phyloP scores from a whole-genome alignment of 2,888 invertebrate species.

The Synanthedon andrenaeformis region DNA sequence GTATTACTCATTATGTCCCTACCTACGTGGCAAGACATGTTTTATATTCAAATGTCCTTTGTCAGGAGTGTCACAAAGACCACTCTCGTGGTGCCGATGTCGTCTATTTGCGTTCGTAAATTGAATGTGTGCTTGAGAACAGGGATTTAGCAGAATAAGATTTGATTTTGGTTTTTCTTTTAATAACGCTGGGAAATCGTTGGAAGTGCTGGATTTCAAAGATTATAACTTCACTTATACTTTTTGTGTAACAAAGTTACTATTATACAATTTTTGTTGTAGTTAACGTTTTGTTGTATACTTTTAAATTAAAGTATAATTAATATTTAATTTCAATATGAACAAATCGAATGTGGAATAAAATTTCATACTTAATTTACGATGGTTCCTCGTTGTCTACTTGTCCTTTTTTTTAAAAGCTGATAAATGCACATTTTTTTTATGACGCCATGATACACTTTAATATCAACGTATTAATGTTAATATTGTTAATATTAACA shows the following conservation, averaged over 20 bases:
- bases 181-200: background rate
- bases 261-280: no score
- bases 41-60: conserved; percentile 1
- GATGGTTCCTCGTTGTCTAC: no score
- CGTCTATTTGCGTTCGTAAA: conserved; percentile 3
- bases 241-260: no score
- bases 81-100: background rate
- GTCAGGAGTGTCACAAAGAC: background rate
- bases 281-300: no score
- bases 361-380: background rate
- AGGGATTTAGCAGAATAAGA: background rate
- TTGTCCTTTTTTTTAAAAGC: no score
- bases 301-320: background rate
- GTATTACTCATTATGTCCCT: conserved; percentile 2
- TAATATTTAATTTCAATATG: no score
- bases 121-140: conserved; percentile 10
- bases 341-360: background rate
- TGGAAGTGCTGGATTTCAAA: no score
- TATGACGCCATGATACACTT: no score
- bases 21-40: background rate
- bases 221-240: no score
- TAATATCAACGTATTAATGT: no score
- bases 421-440: no score
- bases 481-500: no score
- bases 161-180: background rate